These are phyloP conservation scores for Dermatophagoides farinae DNA, from an alignment of 1,140 invertebrate genomes.

Conservation along the genomic window DNA sequence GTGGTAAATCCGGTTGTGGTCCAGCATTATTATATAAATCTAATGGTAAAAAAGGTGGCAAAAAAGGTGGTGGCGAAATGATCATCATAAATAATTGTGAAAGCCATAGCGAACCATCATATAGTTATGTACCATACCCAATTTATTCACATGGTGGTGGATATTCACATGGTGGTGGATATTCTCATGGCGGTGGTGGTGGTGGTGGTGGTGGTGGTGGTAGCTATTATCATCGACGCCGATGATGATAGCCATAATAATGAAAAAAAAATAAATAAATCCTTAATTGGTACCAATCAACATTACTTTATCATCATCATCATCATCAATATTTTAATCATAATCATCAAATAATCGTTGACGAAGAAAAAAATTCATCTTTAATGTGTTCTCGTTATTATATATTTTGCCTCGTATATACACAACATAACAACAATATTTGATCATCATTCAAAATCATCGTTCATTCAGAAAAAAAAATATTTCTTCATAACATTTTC, in stretches of 20 bases:
- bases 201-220: neutral
- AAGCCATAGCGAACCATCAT: neutral
- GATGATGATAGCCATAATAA: neutral
- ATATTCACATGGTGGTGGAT: neutral
- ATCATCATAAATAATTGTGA: neutral
- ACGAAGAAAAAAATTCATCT: too few species aligned
- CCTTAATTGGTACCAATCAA: too few species aligned
- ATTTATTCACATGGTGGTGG: neutral
- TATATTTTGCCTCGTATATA: too few species aligned
- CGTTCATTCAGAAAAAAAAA: too few species aligned
- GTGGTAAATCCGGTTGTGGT: neutral
- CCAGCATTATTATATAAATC: constrained; percentile 1
- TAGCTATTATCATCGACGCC: neutral
- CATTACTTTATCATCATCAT: neutral
- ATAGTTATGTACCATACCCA: neutral
- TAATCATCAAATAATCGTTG: neutral
- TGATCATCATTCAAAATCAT: too few species aligned
- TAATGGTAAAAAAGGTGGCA: neutral
- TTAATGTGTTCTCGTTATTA: neutral
- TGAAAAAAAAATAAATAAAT: neutral
- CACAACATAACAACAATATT: too few species aligned
- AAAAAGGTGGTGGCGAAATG: neutral
- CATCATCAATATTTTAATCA: neutral
- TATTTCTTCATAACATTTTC: too few species aligned
- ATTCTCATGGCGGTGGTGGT: neutral